Conservation (phyloP, 2,113 vertebrate species). For the Noturus placidus region DNA sequence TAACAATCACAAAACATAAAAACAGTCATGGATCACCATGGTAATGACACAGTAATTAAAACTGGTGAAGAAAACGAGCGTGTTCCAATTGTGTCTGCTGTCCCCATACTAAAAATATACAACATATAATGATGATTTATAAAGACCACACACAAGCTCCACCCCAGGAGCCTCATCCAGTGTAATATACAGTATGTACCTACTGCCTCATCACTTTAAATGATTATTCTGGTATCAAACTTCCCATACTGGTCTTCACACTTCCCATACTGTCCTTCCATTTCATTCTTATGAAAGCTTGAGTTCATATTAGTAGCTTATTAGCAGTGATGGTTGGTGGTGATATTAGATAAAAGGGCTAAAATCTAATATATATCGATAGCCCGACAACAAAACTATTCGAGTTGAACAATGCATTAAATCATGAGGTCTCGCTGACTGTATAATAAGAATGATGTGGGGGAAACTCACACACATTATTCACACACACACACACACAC, state of each 20-base stretch:
- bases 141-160: neutral
- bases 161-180: neutral
- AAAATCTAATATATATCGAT: slow-evolving; percentile 11
- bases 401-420: neutral
- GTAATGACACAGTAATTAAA: too few relatives aligned
- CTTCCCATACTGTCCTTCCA: neutral
- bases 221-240: neutral
- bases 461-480: neutral
- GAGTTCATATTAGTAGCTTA: neutral
- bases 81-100: neutral
- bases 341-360: neutral
- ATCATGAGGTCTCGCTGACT: neutral
- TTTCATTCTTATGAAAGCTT: neutral
- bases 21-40: too few relatives aligned
- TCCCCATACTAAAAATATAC: neutral
- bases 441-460: neutral
- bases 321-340: neutral
- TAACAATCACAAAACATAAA: too few relatives aligned
- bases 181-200: neutral
- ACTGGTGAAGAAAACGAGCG: neutral
- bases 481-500: neutral
- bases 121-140: neutral
- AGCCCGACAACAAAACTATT: neutral
- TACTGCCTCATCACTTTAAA: neutral
- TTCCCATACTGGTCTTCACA: neutral